These are phyloP conservation scores for Silurus meridionalis DNA, from an alignment of 2,113 vertebrate genomes.

Conservation along the genomic window DNA sequence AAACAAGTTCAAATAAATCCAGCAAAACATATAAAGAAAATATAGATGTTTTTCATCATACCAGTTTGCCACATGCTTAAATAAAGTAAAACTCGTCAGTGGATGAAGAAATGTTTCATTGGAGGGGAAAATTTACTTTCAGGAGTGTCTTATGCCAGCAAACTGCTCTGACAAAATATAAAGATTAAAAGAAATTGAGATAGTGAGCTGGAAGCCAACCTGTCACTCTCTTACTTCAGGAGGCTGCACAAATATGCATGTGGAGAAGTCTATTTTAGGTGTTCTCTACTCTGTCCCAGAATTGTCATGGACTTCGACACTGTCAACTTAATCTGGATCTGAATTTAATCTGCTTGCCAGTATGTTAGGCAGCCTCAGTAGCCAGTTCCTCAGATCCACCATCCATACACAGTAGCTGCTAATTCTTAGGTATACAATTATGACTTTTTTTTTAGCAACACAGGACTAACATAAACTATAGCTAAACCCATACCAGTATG, in stretches of 20 bases:
- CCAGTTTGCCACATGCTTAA: neutral
- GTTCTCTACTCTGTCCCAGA: neutral
- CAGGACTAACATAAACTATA: neutral
- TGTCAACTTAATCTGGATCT: slow-evolving; percentile 11
- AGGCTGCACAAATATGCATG: neutral
- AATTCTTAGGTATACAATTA: no score
- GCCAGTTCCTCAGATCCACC: neutral
- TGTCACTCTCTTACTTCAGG: neutral
- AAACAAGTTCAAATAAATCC: neutral
- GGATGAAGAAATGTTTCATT: slow-evolving; percentile 3
- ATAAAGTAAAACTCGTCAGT: neutral
- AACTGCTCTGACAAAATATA: neutral
- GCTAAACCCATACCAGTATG: neutral
- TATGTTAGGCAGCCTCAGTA: neutral
- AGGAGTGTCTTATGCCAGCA: neutral
- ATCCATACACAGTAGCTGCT: neutral
- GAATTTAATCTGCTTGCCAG: neutral
- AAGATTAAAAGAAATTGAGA: neutral
- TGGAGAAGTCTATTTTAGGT: neutral
- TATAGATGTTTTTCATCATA: neutral
- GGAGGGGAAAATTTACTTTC: slow-evolving; percentile 15
- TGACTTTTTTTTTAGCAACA: no score
- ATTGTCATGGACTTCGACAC: neutral
- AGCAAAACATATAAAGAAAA: slow-evolving; percentile 18
- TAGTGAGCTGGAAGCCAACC: neutral